Evolutionary conservation across 2,797 vertebrate species (phyloP), one percentile per base, ranked within the genome.

Genomic region (Aphelocoma californica): DNA sequence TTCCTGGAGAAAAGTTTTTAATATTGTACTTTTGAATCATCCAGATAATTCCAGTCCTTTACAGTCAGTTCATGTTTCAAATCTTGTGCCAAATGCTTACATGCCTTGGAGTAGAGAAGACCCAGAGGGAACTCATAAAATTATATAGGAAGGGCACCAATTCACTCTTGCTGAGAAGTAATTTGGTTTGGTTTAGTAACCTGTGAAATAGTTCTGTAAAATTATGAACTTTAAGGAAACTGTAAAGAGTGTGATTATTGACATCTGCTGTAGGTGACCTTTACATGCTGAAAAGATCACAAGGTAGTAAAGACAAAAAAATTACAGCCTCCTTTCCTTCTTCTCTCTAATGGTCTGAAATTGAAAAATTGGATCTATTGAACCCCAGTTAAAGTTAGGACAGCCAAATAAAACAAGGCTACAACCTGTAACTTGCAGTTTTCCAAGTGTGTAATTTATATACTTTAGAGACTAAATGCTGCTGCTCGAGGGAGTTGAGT

Each of bases 261-360:
- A 83, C 90, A 83, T 81, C 82, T 89, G 47, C 73, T 94, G 61
- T 65, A 93, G 95, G 87, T 95, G 94, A 96, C 94, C 93, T 96
- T 97, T 97, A 96, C 93, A 88, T 95, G 84, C 81, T 96, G 95
- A 95, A 94, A 96, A 96, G 96, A 96, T 92, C 91, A 90, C 56
- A 85, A 95, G 80, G 85, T 96, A 95, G 75, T 87, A 77, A 86
- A 96, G 93, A 88, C 56, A 91, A 89, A 95, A 95, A 95, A 96
- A 96, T 97, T 96, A 93, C 91, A 78, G 42, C 90, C 73, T 92
- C 86, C 75, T 79, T 96, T 96, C 88, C 74, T 87, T 93, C 56
- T 96, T 86, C 57, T 93, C 48, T 92, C 90, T 95, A 92, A 96
- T 92, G 74, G 88, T 36, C 77, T 91, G 88, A 95, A 93, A 96